Conservation (phyloP, 2,888 invertebrate genomes). For the Listrodromus nycthemerus region DNA sequence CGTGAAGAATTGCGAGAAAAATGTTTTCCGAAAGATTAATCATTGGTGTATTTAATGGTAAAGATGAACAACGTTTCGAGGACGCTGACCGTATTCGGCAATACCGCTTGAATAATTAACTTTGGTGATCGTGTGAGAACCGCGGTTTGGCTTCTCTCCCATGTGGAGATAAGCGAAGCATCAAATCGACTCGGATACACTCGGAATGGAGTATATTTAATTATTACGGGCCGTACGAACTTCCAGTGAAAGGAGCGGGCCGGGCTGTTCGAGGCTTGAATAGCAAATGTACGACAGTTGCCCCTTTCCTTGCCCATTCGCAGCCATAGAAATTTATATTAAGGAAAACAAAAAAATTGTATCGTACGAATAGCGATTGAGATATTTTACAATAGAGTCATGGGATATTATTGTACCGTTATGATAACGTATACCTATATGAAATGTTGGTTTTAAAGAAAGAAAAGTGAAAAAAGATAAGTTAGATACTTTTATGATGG, state of each 20-base stretch:
- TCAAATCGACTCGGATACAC: background rate
- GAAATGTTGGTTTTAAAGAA: slow-evolving; percentile 71
- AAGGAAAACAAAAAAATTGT: slow-evolving; percentile 56
- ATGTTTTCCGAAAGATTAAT: slow-evolving; percentile 2
- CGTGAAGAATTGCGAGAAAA: background rate
- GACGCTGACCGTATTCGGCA: background rate
- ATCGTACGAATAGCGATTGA: slow-evolving; percentile 69
- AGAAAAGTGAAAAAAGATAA: slow-evolving; percentile 66
- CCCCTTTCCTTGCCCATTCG: slow-evolving; percentile 35
- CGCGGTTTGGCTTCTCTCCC: background rate
- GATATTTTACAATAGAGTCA: slow-evolving; percentile 73
- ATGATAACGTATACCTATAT: slow-evolving; percentile 67
- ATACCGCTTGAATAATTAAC: background rate
- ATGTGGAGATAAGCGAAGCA: background rate
- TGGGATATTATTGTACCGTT: slow-evolving; percentile 63
- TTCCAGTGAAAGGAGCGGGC: background rate
- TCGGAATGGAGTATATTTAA: background rate
- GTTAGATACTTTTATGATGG: slow-evolving; percentile 79
- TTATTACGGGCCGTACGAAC: background rate
- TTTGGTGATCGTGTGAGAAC: background rate
- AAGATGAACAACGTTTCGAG: background rate
- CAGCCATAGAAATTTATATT: slow-evolving; percentile 55
- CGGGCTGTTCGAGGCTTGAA: background rate
- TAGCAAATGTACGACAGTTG: slow-evolving; percentile 14
- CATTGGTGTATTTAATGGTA: background rate